These are phyloP conservation scores for Sinosuthora webbiana DNA, from an alignment of 2,113 vertebrate species.

Conservation along the genomic window DNA sequence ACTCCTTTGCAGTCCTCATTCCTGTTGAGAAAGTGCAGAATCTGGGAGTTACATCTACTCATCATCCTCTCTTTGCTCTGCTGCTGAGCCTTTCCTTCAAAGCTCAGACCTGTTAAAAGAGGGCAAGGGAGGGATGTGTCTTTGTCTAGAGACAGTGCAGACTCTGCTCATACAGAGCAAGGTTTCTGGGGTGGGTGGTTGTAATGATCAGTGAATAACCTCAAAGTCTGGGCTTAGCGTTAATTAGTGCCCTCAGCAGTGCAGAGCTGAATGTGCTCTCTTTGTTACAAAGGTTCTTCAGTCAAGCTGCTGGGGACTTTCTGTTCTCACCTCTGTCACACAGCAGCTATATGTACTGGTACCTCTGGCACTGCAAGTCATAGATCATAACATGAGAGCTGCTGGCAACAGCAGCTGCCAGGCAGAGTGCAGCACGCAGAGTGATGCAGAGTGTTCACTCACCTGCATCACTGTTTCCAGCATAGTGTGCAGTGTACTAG, in stretches of 20 bases:
- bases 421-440: not conserved
- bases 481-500: not conserved
- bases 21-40: not conserved
- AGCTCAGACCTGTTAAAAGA: not conserved
- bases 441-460: not conserved
- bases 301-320: not conserved
- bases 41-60: not conserved
- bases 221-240: not conserved
- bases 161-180: not conserved
- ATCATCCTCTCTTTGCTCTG: accelerated
- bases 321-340: not conserved
- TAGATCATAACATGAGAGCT: not conserved
- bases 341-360: not conserved
- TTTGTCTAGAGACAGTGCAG: not conserved
- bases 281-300: not conserved
- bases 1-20: not conserved
- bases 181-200: not conserved
- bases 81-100: not conserved
- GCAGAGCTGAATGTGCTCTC: not conserved
- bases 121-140: not conserved
- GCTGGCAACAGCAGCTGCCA: not conserved
- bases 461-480: not conserved
- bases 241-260: not conserved
- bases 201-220: not conserved
- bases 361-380: not conserved